Conservation (phyloP, 2,797 vertebrate genomes). For the Channa striata region DNA sequence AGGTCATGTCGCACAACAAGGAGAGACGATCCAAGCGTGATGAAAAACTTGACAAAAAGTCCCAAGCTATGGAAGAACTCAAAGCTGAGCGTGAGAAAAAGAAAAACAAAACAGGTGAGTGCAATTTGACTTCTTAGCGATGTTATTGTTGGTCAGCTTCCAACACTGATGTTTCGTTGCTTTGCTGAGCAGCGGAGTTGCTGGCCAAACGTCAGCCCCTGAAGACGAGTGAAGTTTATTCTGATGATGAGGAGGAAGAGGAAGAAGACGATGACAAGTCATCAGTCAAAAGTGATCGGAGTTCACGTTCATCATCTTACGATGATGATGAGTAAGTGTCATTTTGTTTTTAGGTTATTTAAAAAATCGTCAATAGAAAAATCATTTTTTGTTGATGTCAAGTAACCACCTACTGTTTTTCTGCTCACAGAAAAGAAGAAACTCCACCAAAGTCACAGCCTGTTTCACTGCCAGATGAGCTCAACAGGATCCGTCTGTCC, state of each 20-base stretch:
- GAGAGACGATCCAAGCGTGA: conserved; percentile 96
- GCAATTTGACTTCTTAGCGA: neutral
- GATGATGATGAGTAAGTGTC: conserved; percentile 96
- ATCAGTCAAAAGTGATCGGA: conserved; percentile 95
- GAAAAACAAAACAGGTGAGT: conserved; percentile 96
- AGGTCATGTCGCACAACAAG: conserved; percentile 99
- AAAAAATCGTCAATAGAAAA: accelerated
- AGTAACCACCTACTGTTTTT: neutral
- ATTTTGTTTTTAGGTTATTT: neutral
- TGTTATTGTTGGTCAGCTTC: neutral
- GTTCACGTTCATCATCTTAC: conserved; percentile 94
- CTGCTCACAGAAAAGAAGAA: conserved; percentile 89
- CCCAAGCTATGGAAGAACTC: conserved; percentile 99
- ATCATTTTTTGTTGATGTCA: neutral
- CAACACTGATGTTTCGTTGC: neutral
- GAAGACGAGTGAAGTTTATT: conserved; percentile 98
- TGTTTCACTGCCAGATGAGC: conserved; percentile 94
- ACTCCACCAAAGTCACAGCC: conserved; percentile 96
- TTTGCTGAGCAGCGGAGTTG: conserved; percentile 89
- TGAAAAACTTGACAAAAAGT: conserved; percentile 98
- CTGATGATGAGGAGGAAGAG: conserved; percentile 98
- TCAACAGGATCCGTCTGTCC: conserved; percentile 94
- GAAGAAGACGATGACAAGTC: conserved; percentile 99
- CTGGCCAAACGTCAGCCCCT: conserved; percentile 96
- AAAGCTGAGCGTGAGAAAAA: conserved; percentile 98